Conservation (phyloP, 1,140 invertebrate genomes). For the Aphidius ervi region DNA sequence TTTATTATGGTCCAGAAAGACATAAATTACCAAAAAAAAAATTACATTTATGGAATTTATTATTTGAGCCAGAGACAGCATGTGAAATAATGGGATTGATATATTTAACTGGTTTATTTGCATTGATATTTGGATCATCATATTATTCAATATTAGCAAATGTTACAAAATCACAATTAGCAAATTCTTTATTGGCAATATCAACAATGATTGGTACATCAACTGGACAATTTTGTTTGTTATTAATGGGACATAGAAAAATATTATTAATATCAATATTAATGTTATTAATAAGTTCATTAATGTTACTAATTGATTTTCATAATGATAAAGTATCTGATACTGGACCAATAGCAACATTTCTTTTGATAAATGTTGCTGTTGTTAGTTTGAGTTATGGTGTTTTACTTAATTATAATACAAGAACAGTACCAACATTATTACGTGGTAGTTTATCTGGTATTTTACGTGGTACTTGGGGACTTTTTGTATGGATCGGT, state of each 20-base stretch:
- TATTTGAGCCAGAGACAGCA: conserved; percentile 17
- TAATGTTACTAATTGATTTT: conserved; percentile 21
- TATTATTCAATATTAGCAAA: conserved; percentile 20
- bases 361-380: conserved; percentile 20
- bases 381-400: conserved; percentile 25
- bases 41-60: conserved; percentile 18
- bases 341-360: conserved; percentile 22
- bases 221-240: conserved; percentile 21
- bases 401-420: conserved; percentile 25
- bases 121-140: conserved; percentile 22
- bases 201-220: conserved; percentile 21
- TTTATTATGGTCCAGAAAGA: conserved; percentile 17
- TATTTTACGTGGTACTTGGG: conserved; percentile 23
- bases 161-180: conserved; percentile 21
- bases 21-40: conserved; percentile 15
- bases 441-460: conserved; percentile 23
- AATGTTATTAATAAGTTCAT: conserved; percentile 21
- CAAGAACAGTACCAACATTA: conserved; percentile 25
- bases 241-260: conserved; percentile 25
- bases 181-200: conserved; percentile 17
- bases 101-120: conserved; percentile 24
- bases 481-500: conserved; percentile 22
- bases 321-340: conserved; percentile 19
- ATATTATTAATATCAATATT: conserved; percentile 22
- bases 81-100: conserved; percentile 23